Conservation (phyloP, 2,113 vertebrate species). For the Amazona guildingii region DNA sequence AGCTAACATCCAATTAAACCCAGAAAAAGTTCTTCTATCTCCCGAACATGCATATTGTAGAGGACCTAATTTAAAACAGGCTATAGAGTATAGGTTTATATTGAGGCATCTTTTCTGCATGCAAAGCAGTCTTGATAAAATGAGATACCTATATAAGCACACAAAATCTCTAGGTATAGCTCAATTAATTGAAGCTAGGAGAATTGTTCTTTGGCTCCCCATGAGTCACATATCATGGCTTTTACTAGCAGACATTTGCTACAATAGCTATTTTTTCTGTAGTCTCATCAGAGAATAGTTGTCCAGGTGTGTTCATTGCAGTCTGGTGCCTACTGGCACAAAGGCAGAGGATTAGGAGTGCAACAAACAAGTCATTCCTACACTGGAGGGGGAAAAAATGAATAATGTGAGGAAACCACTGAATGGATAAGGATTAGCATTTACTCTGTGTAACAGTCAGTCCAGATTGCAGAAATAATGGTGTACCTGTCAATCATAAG, state of each 20-base stretch:
- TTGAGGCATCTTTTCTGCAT: conserved; percentile 47
- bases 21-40: conserved; percentile 38
- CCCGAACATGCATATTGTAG: conserved; percentile 1
- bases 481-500: conserved; percentile 55
- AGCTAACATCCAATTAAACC: conserved; percentile 50
- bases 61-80: conserved; percentile 53
- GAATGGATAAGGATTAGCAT: conserved; percentile 51
- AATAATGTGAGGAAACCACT: conserved; percentile 50
- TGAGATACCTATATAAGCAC: conserved; percentile 25
- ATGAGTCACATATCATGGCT: neutral
- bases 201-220: conserved; percentile 31
- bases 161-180: conserved; percentile 30
- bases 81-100: conserved; percentile 1
- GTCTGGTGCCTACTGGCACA: conserved; percentile 30
- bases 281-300: conserved; percentile 18
- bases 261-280: neutral
- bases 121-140: conserved; percentile 41
- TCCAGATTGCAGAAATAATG: conserved; percentile 60
- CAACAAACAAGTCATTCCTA: conserved; percentile 54
- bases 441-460: conserved; percentile 53
- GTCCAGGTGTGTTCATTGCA: conserved; percentile 52
- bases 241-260: conserved; percentile 24
- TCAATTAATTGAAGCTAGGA: conserved; percentile 62
- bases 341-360: conserved; percentile 14
- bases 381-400: conserved; percentile 52